Base-by-base conservation (phyloP, 2,888 invertebrate species). In the Autographa gamma region DNA sequence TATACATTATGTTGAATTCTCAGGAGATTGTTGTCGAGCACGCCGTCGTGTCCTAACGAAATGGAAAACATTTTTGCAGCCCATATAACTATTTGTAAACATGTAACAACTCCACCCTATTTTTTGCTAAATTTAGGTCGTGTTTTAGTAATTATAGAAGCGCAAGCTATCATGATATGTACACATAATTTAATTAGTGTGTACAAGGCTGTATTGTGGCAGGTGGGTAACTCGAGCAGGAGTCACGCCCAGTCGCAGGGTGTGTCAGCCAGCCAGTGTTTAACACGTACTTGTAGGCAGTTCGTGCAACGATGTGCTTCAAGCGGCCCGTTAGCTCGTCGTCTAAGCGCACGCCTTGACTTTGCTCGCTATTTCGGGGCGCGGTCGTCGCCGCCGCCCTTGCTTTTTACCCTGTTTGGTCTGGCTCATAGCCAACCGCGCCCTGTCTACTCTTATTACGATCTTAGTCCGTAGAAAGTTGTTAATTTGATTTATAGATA, bases 341-440 rank as follows among this genome's bases (percentile, higher is more conserved):
- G 81, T 80, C 83, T 85, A 88, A 88, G 86, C 85, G 89, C 92
- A 91, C 94, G 93, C 95, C 95, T 94, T 94, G 94, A 94, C 95
- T 94, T 95, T 93, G 93, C 91, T 89, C 92, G 94, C 94, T 95
- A 95, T 95, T 93, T 95, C 89, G 89, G 90, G 95, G 95, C 91
- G 93, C 94, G 93, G 93, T 89, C 89, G 90, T 82, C 89, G 93
- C 87, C 92, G 90, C 91, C 93, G 91, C 89, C 92, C 92, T 92
- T 91, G 88, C 93, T 94, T 95, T 95, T 94, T 93, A 93, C 95
- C 94, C 94, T 94, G 92, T 95, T 95, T 94, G 91, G 90, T 90
- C 93, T 95, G 94, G 95, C 93, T 86, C 83, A 66, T 73, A 85
- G 94, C 95, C 95, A 95, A 92, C 90, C 89, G 89, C 91, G 90